phyloP scores from a whole-genome alignment of 2,113 vertebrate genomes.

The Dendropsophus ebraccatus region DNA sequence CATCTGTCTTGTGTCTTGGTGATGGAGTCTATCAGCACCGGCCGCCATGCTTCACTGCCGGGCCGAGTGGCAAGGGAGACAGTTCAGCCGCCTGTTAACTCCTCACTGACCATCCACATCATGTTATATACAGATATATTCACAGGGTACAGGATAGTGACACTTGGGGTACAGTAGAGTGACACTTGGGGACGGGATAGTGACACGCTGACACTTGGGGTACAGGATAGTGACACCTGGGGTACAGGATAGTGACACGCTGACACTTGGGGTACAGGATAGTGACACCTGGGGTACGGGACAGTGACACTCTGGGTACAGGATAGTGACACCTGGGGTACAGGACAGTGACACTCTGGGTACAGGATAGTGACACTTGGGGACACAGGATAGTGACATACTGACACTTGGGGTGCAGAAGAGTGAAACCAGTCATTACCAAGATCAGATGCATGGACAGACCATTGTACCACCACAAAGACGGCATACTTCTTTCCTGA shows the following conservation, averaged over 20 bases:
- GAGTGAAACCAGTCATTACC: too few relatives aligned
- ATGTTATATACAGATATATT: too few relatives aligned
- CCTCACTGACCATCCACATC: not conserved
- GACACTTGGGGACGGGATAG: not conserved
- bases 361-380: too few relatives aligned
- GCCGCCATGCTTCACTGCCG: not conserved
- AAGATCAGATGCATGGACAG: too few relatives aligned
- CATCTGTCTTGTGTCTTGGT: conserved; percentile 18
- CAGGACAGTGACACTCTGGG: too few relatives aligned
- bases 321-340: too few relatives aligned
- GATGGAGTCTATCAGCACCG: conserved; percentile 10
- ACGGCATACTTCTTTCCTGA: too few relatives aligned
- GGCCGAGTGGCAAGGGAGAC: not conserved
- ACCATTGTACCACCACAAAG: too few relatives aligned
- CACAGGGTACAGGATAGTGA: not conserved
- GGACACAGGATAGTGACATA: too few relatives aligned
- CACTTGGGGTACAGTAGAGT: not conserved
- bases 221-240: not conserved
- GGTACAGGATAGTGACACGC: too few relatives aligned
- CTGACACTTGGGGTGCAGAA: too few relatives aligned
- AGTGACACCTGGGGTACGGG: not conserved
- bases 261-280: not conserved
- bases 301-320: not conserved
- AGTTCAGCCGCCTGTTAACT: not conserved
- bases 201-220: not conserved